phyloP scores from a whole-genome alignment of 2,888 invertebrate genomes.

The Drosophila mimetica region DNA sequence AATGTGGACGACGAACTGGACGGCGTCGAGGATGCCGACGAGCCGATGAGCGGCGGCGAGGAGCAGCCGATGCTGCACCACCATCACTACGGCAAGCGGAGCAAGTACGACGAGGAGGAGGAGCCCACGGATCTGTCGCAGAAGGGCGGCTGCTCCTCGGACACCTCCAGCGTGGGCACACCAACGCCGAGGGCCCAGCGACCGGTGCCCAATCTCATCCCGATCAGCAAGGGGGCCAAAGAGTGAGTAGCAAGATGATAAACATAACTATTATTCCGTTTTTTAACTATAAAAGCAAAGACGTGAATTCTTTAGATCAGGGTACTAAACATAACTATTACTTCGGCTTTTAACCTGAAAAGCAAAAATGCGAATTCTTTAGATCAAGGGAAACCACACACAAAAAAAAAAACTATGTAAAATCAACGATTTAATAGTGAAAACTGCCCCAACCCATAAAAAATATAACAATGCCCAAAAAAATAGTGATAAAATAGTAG shows the following conservation, averaged over 20 bases:
- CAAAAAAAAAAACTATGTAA: too few relatives aligned
- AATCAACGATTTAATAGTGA: too few relatives aligned
- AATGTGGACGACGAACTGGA: slow-evolving; percentile 83
- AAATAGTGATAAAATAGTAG: too few relatives aligned
- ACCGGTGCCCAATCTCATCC: slow-evolving; percentile 91
- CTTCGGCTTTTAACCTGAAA: too few relatives aligned
- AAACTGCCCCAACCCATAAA: too few relatives aligned
- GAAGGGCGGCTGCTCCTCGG: slow-evolving; percentile 82
- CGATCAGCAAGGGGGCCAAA: slow-evolving; percentile 85
- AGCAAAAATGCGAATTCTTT: too few relatives aligned
- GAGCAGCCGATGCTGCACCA: slow-evolving; percentile 39
- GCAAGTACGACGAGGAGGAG: slow-evolving; percentile 82
- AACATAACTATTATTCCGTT: not conserved
- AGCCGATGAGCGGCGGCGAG: slow-evolving; percentile 55
- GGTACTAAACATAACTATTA: too few relatives aligned
- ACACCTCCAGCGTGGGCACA: slow-evolving; percentile 82
- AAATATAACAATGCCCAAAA: too few relatives aligned
- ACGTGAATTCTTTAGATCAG: not conserved
- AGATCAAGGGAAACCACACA: too few relatives aligned
- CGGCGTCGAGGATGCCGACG: slow-evolving; percentile 55
- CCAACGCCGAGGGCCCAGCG: slow-evolving; percentile 83
- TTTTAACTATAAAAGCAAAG: too few relatives aligned
- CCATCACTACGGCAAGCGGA: slow-evolving; percentile 74
- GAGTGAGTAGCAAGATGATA: slow-evolving; percentile 60
- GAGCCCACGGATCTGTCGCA: slow-evolving; percentile 84